phyloP scores from a whole-genome alignment of 2,113 vertebrate species.

The Tauraco erythrolophus region DNA sequence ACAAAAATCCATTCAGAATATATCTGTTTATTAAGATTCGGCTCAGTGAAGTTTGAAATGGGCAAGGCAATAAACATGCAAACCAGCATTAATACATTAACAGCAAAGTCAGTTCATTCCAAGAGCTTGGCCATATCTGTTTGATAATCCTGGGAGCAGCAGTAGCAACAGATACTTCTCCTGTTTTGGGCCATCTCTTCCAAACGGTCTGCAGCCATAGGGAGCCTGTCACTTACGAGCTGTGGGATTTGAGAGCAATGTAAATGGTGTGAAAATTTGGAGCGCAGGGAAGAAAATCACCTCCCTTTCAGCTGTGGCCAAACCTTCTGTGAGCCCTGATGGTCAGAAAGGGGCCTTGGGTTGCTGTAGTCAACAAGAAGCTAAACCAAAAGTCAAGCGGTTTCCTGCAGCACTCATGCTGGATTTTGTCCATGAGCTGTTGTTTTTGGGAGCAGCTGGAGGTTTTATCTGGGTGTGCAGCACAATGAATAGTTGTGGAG shows the following conservation, averaged over 20 bases:
- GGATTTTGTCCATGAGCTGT: not conserved
- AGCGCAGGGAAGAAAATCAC: not conserved
- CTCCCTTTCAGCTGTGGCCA: not conserved
- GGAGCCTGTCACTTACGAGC: not conserved
- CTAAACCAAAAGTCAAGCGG: not conserved
- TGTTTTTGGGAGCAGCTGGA: slow-evolving; percentile 30
- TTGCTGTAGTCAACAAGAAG: not conserved
- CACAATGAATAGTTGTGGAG: not conserved
- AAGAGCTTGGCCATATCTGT: accelerated
- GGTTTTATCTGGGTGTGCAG: not conserved
- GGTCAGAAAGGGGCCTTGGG: not conserved
- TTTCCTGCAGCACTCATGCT: not conserved
- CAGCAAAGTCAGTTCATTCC: not conserved
- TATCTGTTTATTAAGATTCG: slow-evolving; percentile 12
- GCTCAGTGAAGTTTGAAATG: slow-evolving; percentile 11
- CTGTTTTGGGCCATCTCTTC: not conserved
- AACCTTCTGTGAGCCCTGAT: not conserved
- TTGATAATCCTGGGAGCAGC: not conserved
- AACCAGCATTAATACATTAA: not conserved
- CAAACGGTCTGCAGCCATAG: not conserved
- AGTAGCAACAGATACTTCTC: not conserved
- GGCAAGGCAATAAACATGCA: not conserved
- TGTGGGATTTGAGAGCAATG: not conserved
- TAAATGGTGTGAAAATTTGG: not conserved
- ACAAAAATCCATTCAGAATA: slow-evolving; percentile 19